Evolutionary conservation across 2,797 vertebrate species (phyloP).

Genomic region (Carduelis carduelis): DNA sequence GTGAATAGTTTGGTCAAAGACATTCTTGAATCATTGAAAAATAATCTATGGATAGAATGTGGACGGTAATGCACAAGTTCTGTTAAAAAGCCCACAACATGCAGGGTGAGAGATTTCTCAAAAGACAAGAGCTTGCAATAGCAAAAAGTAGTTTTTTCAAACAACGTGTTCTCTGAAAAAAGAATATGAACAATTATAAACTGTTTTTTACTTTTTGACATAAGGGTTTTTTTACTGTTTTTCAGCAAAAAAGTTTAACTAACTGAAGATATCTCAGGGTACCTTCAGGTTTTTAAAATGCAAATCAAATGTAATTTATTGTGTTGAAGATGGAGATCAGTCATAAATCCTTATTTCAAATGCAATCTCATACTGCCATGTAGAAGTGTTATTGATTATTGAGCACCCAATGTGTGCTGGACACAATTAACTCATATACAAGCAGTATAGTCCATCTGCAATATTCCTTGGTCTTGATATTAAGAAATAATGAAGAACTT

Average conservation of each 20-base stretch:
- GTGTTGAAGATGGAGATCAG: neutral
- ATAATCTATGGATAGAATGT: neutral
- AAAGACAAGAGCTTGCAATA: neutral
- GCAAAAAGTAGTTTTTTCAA: neutral
- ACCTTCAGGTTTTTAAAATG: neutral
- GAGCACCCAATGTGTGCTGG: neutral
- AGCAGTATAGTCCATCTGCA: neutral
- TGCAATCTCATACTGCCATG: neutral
- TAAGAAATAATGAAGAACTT: neutral
- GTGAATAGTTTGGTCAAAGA: neutral
- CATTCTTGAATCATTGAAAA: neutral
- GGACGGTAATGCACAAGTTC: neutral
- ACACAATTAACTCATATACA: neutral
- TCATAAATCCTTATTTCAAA: neutral
- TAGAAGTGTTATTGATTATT: neutral
- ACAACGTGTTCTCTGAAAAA: neutral
- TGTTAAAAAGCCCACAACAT: neutral
- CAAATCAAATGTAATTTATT: neutral
- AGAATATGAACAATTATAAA: neutral
- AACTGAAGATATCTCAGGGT: neutral
- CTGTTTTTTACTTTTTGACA: neutral
- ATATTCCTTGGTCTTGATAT: neutral
- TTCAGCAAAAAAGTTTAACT: neutral
- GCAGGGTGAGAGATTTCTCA: neutral
- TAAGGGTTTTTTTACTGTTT: neutral